Conservation (phyloP, 2,888 invertebrate genomes). For the Campoplex capitator region DNA sequence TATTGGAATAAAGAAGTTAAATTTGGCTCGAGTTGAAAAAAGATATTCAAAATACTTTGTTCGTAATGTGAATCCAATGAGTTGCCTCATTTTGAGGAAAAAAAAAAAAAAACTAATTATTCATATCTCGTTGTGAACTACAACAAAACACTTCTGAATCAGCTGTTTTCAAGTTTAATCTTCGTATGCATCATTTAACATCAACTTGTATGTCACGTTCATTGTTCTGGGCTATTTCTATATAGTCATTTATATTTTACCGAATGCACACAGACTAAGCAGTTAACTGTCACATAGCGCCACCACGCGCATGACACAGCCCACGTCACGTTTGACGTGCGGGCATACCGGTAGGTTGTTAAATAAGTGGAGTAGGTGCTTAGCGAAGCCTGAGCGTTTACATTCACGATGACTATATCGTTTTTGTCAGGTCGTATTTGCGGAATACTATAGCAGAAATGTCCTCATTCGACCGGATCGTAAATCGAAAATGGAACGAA, state of each 20-base stretch:
- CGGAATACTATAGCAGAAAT: neutral
- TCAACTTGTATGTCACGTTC: neutral
- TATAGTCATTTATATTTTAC: conserved; percentile 1
- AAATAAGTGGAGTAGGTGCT: conserved; percentile 17
- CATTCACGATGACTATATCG: neutral
- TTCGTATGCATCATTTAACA: neutral
- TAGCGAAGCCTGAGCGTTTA: neutral
- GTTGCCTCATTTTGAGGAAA: too few species aligned
- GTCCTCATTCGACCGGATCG: neutral
- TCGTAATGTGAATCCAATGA: too few species aligned
- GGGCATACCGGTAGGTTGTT: neutral
- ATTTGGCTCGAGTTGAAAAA: too few species aligned
- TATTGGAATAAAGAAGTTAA: too few species aligned
- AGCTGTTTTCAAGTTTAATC: neutral
- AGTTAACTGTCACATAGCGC: neutral
- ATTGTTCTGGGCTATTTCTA: neutral
- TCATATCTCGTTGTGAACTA: neutral
- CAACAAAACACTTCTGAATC: neutral
- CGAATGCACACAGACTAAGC: neutral
- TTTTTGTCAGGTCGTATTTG: conserved; percentile 7
- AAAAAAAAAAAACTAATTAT: neutral
- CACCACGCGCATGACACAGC: neutral
- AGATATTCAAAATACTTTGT: too few species aligned
- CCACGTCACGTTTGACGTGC: conserved; percentile 8
- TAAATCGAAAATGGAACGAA: conserved; percentile 3